Evolutionary conservation across 2,113 vertebrate species (phyloP).

Genomic region (Heterochromis multidens): DNA sequence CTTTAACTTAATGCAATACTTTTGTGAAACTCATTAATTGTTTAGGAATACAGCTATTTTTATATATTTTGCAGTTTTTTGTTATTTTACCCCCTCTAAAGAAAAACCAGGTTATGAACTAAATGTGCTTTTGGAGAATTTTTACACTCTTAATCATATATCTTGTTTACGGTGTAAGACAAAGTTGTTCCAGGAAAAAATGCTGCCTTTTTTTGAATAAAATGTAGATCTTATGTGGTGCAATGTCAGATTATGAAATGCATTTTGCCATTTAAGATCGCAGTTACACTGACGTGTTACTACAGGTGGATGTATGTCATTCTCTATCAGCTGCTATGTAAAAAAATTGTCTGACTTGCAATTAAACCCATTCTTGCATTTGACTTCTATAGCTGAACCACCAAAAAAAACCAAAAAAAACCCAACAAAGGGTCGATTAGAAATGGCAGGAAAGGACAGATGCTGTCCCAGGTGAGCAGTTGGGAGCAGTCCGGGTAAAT

Average conservation of each 20-base stretch:
- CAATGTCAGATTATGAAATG: neutral
- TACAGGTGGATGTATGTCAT: neutral
- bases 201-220: neutral
- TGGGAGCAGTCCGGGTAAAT: slow-evolving; percentile 20
- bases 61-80: neutral
- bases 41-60: neutral
- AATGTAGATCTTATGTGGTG: neutral
- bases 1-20: neutral
- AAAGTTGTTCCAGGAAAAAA: neutral
- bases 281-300: neutral
- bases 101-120: neutral
- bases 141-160: neutral
- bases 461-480: slow-evolving; percentile 27
- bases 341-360: slow-evolving; percentile 16
- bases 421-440: slow-evolving; percentile 15
- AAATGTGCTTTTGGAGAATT: neutral
- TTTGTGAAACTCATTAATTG: neutral
- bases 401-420: neutral
- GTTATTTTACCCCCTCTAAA: neutral
- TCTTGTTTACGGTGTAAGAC: neutral
- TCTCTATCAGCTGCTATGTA: neutral
- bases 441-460: slow-evolving; percentile 19
- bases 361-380: slow-evolving; percentile 8
- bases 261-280: neutral
- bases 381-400: neutral